Evolutionary conservation across 1,140 invertebrate genomes (phyloP).

Genomic region (Pissodes strobi): DNA sequence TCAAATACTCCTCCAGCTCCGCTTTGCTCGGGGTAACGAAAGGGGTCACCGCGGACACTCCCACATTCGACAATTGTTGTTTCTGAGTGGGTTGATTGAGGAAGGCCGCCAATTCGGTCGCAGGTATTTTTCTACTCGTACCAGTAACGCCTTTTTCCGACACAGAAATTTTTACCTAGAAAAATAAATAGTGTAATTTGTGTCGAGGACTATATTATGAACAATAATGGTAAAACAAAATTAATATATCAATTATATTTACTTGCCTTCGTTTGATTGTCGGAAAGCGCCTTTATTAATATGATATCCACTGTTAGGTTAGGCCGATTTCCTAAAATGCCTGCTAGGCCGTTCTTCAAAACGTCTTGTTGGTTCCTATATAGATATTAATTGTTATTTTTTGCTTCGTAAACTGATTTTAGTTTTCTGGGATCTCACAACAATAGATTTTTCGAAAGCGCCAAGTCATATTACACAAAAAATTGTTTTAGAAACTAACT

Average conservation of each 20-base stretch:
- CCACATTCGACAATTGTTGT: conserved; percentile 70
- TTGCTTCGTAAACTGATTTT: no score
- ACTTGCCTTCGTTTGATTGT: conserved; percentile 76
- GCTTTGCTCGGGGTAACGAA: conserved; percentile 70
- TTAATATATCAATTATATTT: no score
- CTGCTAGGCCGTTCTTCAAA: conserved; percentile 69
- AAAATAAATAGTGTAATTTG: conserved; percentile 2
- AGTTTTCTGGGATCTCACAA: no score
- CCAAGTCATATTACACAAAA: no score
- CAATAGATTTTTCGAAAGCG: no score
- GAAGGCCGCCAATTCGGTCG: conserved; percentile 72
- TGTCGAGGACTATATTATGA: no score
- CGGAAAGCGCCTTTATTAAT: conserved; percentile 72
- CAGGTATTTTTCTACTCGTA: conserved; percentile 71
- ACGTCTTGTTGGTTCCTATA: conserved; percentile 71
- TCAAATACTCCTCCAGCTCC: conserved; percentile 86
- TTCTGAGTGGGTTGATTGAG: conserved; percentile 71
- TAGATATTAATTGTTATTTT: no score
- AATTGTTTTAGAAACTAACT: no score
- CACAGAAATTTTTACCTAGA: conserved; percentile 65
- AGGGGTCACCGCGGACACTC: conserved; percentile 62
- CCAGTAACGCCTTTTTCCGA: conserved; percentile 74
- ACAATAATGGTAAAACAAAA: no score
- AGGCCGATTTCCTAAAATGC: conserved; percentile 80
- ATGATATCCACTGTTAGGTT: conserved; percentile 80